Evolutionary conservation across 2,888 invertebrate genomes (phyloP).

Genomic region (Cheilosia soror): DNA sequence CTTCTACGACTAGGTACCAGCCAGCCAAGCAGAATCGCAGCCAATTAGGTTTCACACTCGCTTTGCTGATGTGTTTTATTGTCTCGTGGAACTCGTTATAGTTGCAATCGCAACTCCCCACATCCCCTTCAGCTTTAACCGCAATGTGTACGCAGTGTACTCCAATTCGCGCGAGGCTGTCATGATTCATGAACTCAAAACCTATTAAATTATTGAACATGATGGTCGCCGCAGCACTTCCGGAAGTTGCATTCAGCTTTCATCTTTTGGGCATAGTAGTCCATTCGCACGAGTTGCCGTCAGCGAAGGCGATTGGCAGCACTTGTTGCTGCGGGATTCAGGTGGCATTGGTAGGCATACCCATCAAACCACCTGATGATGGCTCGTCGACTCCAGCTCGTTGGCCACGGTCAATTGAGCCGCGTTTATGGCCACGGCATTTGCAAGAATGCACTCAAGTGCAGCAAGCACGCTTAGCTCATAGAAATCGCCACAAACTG

Average conservation of each 20-base stretch:
- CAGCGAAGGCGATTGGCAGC: constrained; percentile 45
- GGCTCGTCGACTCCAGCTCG: constrained; percentile 5
- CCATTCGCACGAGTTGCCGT: constrained; percentile 48
- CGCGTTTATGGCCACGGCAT: constrained; percentile 51
- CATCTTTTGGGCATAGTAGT: constrained; percentile 27
- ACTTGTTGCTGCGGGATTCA: constrained; percentile 45
- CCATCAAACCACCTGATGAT: constrained; percentile 11
- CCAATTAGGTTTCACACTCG: constrained; percentile 71
- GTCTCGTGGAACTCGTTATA: constrained; percentile 50
- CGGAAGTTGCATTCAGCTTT: constrained; percentile 46
- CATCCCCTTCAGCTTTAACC: constrained; percentile 35
- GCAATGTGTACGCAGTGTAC: background rate
- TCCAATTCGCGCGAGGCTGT: constrained; percentile 61
- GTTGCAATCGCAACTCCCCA: background rate
- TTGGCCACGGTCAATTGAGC: constrained; percentile 69
- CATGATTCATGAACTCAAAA: constrained; percentile 69
- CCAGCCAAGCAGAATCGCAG: constrained; percentile 46
- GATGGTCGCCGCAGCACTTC: constrained; percentile 45
- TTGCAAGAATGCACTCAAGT: constrained; percentile 60
- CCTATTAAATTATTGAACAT: constrained; percentile 47
- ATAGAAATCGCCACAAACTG: constrained; percentile 37
- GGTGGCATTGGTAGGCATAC: constrained; percentile 52
- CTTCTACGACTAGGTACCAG: constrained; percentile 22
- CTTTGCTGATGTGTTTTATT: constrained; percentile 60
- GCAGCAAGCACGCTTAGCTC: constrained; percentile 41